Percentiles rank a stretch among this genome's conserved stretches.
phyloP scores from a whole-genome alignment of 92 coral and sea anemone species.

The Actinostola sp. region DNA sequence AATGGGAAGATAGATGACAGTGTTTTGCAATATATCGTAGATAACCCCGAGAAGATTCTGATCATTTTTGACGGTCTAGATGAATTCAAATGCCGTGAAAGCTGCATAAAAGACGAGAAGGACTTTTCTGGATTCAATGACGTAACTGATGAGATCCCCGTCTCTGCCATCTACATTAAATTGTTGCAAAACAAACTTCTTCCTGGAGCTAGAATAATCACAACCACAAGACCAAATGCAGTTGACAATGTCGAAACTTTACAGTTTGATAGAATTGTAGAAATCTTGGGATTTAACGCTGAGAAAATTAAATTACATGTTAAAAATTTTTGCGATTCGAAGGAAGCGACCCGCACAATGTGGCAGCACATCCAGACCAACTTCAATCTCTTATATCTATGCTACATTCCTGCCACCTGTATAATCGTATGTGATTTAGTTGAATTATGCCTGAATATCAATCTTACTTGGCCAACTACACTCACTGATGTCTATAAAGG shows the following conservation, averaged over 20 bases:
- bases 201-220: conserved; percentile 54
- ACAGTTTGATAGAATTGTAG: conserved; percentile 41
- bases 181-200: conserved; percentile 34
- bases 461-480: conserved; percentile 19
- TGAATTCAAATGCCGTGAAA: conserved; percentile 33
- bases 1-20: conserved; percentile 19
- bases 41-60: conserved; percentile 37
- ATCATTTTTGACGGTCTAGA: conserved; percentile 75
- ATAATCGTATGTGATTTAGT: conserved; percentile 33
- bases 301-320: conserved; percentile 47
- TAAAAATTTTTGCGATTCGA: conserved; percentile 20
- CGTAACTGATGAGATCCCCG: conserved; percentile 13
- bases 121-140: conserved; percentile 1
- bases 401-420: conserved; percentile 67
- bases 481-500: conserved; percentile 27
- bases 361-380: conserved; percentile 36
- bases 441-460: not conserved
- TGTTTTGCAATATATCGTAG: conserved; percentile 25
- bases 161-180: conserved; percentile 47
- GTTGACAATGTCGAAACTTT: conserved; percentile 17
- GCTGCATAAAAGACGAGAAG: conserved; percentile 12
- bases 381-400: conserved; percentile 32
- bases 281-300: conserved; percentile 58
- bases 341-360: not conserved
- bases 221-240: conserved; percentile 55